Base-by-base conservation (phyloP, 2,113 vertebrate species). In the Passer domesticus region DNA sequence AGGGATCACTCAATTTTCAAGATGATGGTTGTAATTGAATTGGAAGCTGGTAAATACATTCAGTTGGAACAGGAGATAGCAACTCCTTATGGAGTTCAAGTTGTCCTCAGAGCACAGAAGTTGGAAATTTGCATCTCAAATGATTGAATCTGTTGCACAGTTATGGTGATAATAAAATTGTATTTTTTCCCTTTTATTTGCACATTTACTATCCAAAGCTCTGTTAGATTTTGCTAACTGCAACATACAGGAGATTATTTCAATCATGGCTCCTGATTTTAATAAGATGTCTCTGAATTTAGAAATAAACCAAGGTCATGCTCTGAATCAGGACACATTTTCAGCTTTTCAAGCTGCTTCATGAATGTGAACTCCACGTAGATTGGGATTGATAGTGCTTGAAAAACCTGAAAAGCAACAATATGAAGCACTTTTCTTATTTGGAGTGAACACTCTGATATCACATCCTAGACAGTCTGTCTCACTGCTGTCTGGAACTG, bases 1-100 rank as follows among this genome's bases (percentile, higher is more conserved):
- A 60, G 93, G 92, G 79, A 83, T 94, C 87, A 60, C 39, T 95
- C 68, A 43, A 22, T 72, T 88, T 93, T 95, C 85, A 83, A 85
- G 79, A 88, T 63, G 52, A 74, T 52, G 52, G 39, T n/a, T 81
- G 55, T 90, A 96, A 96, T 47, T 88, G 90, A 94, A 88, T 78
- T 17, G 10, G 83, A 59, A 83, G 47, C 59, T 87, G 55, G 35
- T 44, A 92, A 94, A 90, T 73, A 46, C 13, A 33, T 43, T 59
- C 27, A 41, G 52, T 77, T 83, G 63, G 50, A 89, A 83, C 35
- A 78, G 55, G 56, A 90, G 24, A 47, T 16, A 39, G 33, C 27
- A 78, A 50, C 43, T 85, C 88, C 67, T 74, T 67, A 50, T 16
- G 30, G 86, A 92, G 21, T 19, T 27, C 72, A 77, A 76, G 50